Evolutionary conservation across 2,797 vertebrate genomes (phyloP).

Genomic region (Eospalax fontanierii): DNA sequence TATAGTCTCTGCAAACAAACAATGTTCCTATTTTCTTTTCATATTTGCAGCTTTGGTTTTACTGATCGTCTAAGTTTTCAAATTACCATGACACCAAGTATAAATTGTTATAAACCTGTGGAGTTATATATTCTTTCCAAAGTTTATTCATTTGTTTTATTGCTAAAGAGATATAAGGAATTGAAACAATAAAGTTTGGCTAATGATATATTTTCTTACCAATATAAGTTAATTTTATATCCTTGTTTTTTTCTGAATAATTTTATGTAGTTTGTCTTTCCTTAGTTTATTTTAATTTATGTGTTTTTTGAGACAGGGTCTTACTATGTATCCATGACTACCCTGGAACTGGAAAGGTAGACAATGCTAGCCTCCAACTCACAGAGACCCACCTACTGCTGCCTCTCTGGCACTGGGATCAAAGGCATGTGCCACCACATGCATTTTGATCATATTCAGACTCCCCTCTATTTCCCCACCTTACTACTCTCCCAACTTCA

Average conservation of each 20-base stretch:
- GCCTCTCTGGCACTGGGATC: no score
- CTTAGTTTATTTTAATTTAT: background rate
- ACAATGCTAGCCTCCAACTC: background rate
- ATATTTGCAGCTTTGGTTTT: constrained; percentile 18
- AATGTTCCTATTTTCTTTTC: background rate
- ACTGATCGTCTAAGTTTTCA: constrained; percentile 31
- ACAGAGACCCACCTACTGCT: no score
- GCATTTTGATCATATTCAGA: no score
- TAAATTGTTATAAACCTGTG: background rate
- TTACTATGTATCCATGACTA: no score
- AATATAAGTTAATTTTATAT: background rate
- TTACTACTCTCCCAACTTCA: no score
- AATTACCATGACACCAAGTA: background rate
- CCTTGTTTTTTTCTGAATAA: background rate
- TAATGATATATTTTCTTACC: constrained; percentile 29
- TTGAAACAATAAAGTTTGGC: background rate
- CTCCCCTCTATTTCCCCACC: no score
- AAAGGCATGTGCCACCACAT: no score
- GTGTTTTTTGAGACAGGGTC: no score
- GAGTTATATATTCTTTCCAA: background rate
- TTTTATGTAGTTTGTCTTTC: background rate
- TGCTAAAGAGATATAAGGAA: background rate
- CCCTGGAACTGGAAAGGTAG: no score
- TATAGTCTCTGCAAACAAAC: background rate
- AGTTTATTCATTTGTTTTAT: background rate